Base-by-base conservation (phyloP, 2,797 vertebrate genomes). In the Diceros bicornis region DNA sequence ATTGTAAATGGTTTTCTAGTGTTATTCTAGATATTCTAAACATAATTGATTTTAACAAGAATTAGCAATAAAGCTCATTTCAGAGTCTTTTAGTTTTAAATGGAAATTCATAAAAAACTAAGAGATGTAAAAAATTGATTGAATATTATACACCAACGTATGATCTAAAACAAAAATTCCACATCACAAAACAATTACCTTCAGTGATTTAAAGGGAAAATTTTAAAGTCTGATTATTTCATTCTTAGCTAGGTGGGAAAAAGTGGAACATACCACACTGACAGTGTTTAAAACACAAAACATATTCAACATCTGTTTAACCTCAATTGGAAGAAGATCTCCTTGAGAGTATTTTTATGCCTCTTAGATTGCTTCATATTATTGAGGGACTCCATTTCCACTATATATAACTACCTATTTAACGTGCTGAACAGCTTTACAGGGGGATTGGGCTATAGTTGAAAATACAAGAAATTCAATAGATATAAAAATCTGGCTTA, bases 21-120 rank as follows among this genome's bases (percentile, higher is more conserved):
- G 9, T 47, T 74, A 16, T 96, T 95, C 29, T 94, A 95, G 71
- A 92, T 78, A 93, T 50, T 86, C 62, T 92, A 82, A 95, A 93
- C 12, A 77, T 52, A 97, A 96, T 83, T 96, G 81, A 94, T 97
- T 96, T 93, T 92, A 96, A 93, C 59, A 97, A 95, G 44, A 96
- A 92, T 71, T 94, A 84, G 9, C 74, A 96, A 62, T 97, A 97
- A 94, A 95, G 32, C 47, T 89, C 34, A 69, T 97, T 96, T 95
- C 82, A 94, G 61, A 91, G 59, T 88, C 85, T 84, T 95, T 96
- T 92, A 79, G 68, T 14, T 97, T 96, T 94, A 97, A 91, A 16
- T 75, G 64, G 77, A 97, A 95, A 88, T 96, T 92, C 72, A 92
- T 93, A 93, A 88, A 85, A 94, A 66, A 96, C 61, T 57, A 97